These are phyloP conservation scores for Lasioglossum marginatum DNA, from an alignment of 2,888 invertebrate genomes.

Conservation along the genomic window DNA sequence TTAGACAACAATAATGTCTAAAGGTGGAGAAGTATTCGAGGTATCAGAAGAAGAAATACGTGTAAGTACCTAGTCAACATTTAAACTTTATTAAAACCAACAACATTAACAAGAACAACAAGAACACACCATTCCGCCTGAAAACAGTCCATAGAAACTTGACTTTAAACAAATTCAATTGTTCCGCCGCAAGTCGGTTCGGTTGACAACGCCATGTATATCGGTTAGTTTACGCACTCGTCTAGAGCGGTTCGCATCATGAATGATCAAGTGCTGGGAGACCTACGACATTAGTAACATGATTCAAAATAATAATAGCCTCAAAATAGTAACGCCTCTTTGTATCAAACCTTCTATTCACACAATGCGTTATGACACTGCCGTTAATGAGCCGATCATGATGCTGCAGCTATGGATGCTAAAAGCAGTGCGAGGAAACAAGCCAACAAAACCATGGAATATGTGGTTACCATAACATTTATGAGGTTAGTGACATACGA, in stretches of 20 bases:
- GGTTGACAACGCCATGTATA: constrained; percentile 58
- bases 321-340: constrained; percentile 40
- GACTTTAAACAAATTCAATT: constrained; percentile 61
- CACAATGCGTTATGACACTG: constrained; percentile 52
- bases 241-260: constrained; percentile 75
- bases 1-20: not conserved
- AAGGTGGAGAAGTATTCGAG: not conserved
- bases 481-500: constrained; percentile 79
- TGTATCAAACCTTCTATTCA: constrained; percentile 62
- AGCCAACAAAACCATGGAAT: constrained; percentile 78
- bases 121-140: constrained; percentile 63
- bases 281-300: constrained; percentile 82
- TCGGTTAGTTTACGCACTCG: constrained; percentile 63
- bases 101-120: constrained; percentile 73
- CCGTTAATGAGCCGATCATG: constrained; percentile 69
- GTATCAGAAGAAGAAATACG: constrained; percentile 1
- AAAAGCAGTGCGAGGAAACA: constrained; percentile 81
- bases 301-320: constrained; percentile 71
- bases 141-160: constrained; percentile 62
- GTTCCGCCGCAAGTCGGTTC: constrained; percentile 64
- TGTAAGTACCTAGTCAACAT: constrained; percentile 55
- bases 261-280: constrained; percentile 68
- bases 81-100: constrained; percentile 79
- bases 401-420: constrained; percentile 78
- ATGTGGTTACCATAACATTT: constrained; percentile 73